These are phyloP conservation scores for Pelodytes ibericus DNA, from an alignment of 2,797 vertebrate genomes.

Conservation along the genomic window DNA sequence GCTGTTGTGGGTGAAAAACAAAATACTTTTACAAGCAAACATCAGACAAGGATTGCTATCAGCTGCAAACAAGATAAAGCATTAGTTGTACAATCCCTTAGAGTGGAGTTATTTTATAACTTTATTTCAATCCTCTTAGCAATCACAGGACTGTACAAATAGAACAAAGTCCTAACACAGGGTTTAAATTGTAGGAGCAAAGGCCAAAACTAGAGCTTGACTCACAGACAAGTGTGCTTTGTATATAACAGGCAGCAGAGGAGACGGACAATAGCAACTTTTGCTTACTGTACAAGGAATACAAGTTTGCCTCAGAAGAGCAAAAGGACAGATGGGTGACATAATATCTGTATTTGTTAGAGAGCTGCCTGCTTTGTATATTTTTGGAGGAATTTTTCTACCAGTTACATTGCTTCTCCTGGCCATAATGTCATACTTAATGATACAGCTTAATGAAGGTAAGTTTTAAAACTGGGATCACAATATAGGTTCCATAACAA, in stretches of 20 bases:
- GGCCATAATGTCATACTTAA: constrained; percentile 39
- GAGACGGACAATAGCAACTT: not conserved
- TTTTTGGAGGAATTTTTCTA: constrained; percentile 47
- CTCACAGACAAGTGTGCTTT: not conserved
- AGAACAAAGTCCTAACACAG: constrained; percentile 51
- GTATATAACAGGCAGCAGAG: constrained; percentile 7
- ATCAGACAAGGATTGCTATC: too few relatives aligned
- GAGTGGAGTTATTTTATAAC: constrained; percentile 41
- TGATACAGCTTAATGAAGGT: constrained; percentile 48
- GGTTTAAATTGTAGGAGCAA: constrained; percentile 40
- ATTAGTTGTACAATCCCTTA: constrained; percentile 19
- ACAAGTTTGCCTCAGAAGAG: not conserved
- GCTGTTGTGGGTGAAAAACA: too few relatives aligned
- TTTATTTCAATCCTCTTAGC: constrained; percentile 47
- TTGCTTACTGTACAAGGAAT: too few relatives aligned
- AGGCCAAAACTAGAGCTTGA: constrained; percentile 33
- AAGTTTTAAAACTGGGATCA: constrained; percentile 5
- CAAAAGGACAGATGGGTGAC: constrained; percentile 26
- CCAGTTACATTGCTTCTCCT: constrained; percentile 42
- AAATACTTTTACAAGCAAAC: too few relatives aligned
- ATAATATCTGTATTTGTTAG: constrained; percentile 44
- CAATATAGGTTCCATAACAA: too few relatives aligned
- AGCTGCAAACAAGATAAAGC: constrained; percentile 1
- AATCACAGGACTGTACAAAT: constrained; percentile 48
- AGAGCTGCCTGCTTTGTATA: constrained; percentile 31